Conservation (phyloP, 2,888 invertebrate genomes). For the Cephus rjabovi region DNA sequence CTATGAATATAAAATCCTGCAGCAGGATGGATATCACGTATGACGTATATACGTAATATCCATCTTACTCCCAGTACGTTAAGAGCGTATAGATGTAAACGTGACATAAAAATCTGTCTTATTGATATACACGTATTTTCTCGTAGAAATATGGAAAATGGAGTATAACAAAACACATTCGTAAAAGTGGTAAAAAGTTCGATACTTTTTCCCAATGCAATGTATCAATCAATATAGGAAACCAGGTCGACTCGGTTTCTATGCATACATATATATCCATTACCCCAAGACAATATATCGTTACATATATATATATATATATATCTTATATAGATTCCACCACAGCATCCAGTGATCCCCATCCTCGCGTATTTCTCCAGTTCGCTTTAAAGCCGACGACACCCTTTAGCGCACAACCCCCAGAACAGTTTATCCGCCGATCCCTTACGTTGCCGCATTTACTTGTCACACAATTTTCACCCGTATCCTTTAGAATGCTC, state of each 20-base stretch:
- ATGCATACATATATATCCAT: neutral
- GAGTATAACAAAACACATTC: neutral
- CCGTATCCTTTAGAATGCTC: neutral
- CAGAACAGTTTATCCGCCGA: neutral
- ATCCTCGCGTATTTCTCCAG: slow-evolving; percentile 1
- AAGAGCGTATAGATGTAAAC: neutral
- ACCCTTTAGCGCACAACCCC: neutral
- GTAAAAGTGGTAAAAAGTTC: neutral
- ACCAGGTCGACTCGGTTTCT: neutral
- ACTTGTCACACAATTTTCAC: neutral
- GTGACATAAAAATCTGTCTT: neutral
- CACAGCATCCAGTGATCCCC: slow-evolving; percentile 18
- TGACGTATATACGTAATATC: neutral
- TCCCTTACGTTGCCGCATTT: neutral
- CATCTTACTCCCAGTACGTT: neutral
- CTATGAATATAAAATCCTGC: neutral
- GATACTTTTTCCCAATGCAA: neutral
- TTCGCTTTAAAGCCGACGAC: neutral
- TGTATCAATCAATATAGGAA: neutral
- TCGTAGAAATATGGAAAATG: neutral
- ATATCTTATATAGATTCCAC: slow-evolving; percentile 15
- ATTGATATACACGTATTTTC: neutral
- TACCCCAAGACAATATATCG: neutral
- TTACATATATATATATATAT: slow-evolving; percentile 6
- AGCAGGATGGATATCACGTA: neutral